These are phyloP conservation scores for Eumeta japonica DNA, from an alignment of 1,140 invertebrate species.

Conservation along the genomic window DNA sequence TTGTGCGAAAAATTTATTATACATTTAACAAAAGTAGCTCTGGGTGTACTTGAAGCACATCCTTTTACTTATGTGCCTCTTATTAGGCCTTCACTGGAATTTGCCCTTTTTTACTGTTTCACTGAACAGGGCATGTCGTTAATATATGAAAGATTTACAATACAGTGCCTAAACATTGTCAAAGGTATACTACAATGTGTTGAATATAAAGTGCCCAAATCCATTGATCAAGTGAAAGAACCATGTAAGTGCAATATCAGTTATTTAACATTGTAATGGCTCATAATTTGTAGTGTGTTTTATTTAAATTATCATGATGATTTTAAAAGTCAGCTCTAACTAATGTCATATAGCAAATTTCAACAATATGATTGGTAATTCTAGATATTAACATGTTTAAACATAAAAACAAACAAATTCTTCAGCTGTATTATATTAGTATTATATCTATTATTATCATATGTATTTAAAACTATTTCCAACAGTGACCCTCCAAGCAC, in stretches of 20 bases:
- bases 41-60: conserved; percentile 74
- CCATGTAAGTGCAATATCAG: conserved; percentile 32
- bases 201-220: conserved; percentile 70
- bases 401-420: not conserved
- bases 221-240: conserved; percentile 55
- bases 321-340: too few species aligned
- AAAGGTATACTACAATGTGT: conserved; percentile 78
- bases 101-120: conserved; percentile 83
- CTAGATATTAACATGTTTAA: too few species aligned
- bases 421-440: too few species aligned
- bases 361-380: too few species aligned
- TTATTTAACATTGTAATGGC: conserved; percentile 1
- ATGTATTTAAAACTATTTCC: too few species aligned
- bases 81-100: conserved; percentile 75
- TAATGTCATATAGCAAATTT: too few species aligned
- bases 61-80: conserved; percentile 78
- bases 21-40: conserved; percentile 74
- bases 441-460: too few species aligned
- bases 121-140: conserved; percentile 72
- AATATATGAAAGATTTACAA: conserved; percentile 81
- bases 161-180: conserved; percentile 86
- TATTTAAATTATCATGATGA: too few species aligned
- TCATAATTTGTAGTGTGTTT: too few species aligned
- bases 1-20: conserved; percentile 79
- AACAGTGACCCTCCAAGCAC: conserved; percentile 60